Percentiles rank a stretch among this genome's conserved stretches.
Evolutionary conservation across 2,113 vertebrate species (phyloP).

Genomic region (Tinamus guttatus): DNA sequence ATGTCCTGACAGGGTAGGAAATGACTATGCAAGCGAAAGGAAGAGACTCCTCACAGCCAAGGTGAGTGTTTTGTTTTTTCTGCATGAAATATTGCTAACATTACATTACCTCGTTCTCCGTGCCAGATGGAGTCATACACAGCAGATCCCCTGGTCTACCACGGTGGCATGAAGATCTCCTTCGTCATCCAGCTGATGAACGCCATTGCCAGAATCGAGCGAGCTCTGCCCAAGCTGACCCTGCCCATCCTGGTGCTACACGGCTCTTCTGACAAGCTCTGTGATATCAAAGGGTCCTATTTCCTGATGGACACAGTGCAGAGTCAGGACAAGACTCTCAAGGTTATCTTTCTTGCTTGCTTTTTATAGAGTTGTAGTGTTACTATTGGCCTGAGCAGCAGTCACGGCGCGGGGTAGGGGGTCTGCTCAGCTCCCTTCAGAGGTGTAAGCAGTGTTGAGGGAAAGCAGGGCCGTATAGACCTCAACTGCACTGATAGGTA

Average conservation of each 20-base stretch:
- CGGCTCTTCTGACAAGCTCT: slow-evolving; percentile 90
- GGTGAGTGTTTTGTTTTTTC: neutral
- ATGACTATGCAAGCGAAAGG: neutral
- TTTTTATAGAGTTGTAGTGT: neutral
- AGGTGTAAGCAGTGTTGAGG: neutral
- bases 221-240: slow-evolving; percentile 84
- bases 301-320: slow-evolving; percentile 85
- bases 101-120: neutral
- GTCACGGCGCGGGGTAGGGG: neutral
- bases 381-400: neutral
- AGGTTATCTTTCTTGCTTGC: slow-evolving; percentile 77
- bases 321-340: slow-evolving; percentile 91
- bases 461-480: neutral
- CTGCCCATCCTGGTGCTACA: slow-evolving; percentile 94
- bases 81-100: neutral
- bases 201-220: slow-evolving; percentile 85
- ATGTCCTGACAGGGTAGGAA: neutral
- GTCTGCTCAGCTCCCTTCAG: neutral
- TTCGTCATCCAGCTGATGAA: slow-evolving; percentile 90
- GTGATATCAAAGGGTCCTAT: slow-evolving; percentile 89
- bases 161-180: slow-evolving; percentile 87
- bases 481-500: neutral
- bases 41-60: neutral
- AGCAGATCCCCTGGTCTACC: slow-evolving; percentile 86
- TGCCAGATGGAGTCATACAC: slow-evolving; percentile 89